These are phyloP conservation scores for Pantherophis guttatus DNA, from an alignment of 2,113 vertebrate species.

Conservation along the genomic window DNA sequence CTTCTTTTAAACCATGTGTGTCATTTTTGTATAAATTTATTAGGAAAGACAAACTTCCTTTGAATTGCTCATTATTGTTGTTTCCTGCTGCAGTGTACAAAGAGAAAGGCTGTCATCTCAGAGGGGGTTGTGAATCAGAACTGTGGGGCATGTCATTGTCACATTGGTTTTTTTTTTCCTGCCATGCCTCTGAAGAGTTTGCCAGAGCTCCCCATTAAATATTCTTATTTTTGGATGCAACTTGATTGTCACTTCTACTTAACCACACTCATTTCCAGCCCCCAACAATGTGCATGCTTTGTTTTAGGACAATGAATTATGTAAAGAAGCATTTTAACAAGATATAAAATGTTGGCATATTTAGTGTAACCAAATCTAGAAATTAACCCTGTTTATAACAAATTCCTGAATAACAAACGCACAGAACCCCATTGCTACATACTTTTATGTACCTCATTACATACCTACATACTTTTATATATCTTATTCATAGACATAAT, in stretches of 20 bases:
- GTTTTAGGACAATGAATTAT: not conserved
- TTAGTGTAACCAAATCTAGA: constrained; percentile 27
- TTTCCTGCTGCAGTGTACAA: constrained; percentile 41
- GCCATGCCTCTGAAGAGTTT: constrained; percentile 43
- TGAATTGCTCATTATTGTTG: constrained; percentile 33
- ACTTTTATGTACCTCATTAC: not conserved
- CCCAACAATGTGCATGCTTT: constrained; percentile 40
- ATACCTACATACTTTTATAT: not conserved
- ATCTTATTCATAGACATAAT: not conserved
- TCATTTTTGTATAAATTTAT: constrained; percentile 40
- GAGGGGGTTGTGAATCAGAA: constrained; percentile 44
- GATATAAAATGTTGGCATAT: constrained; percentile 14
- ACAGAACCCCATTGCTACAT: not conserved
- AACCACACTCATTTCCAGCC: constrained; percentile 38
- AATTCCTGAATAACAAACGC: constrained; percentile 13
- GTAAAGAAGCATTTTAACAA: constrained; percentile 24
- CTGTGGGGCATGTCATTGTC: constrained; percentile 53
- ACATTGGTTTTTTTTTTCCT: constrained; percentile 36
- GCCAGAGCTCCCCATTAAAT: constrained; percentile 51
- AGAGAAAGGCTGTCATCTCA: constrained; percentile 35
- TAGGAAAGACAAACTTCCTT: constrained; percentile 37
- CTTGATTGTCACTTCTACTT: constrained; percentile 55
- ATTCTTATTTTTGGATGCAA: constrained; percentile 53
- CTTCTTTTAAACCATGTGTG: constrained; percentile 10
- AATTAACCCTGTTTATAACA: constrained; percentile 21